Percentiles rank a stretch among this genome's conserved stretches.
These are phyloP conservation scores for Diaprepes abbreviatus DNA, from an alignment of 2,888 invertebrate genomes.

Conservation along the genomic window DNA sequence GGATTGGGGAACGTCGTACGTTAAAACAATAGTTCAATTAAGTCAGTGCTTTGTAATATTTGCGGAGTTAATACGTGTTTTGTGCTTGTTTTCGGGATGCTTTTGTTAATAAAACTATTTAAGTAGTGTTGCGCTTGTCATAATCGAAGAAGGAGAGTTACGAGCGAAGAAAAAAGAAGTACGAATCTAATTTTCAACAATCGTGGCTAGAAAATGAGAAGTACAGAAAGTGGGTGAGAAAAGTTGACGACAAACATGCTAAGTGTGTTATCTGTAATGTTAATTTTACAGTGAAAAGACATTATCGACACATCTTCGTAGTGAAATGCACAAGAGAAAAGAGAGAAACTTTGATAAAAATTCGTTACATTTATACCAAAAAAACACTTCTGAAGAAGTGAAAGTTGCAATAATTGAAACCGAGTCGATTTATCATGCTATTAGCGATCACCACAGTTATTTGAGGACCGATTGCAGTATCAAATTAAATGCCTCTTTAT, in stretches of 20 bases:
- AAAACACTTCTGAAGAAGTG: neutral
- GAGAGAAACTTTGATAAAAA: neutral
- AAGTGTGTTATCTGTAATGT: neutral
- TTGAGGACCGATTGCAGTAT: neutral
- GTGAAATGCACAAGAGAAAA: neutral
- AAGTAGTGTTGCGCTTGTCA: neutral
- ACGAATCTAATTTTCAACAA: neutral
- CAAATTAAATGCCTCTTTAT: neutral
- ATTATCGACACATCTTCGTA: neutral
- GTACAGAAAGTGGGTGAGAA: neutral
- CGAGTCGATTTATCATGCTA: neutral
- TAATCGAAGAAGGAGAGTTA: neutral
- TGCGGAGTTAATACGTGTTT: neutral
- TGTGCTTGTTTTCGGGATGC: neutral
- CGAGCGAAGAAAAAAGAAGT: no score
- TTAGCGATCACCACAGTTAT: neutral
- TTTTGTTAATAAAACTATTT: neutral
- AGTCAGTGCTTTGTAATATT: neutral
- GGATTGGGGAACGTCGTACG: no score
- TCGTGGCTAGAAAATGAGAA: neutral
- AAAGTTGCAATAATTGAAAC: neutral
- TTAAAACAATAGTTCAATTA: no score
- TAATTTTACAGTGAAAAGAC: neutral
- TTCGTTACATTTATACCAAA: neutral
- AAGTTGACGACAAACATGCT: neutral